Evolutionary conservation across 2,113 vertebrate genomes (phyloP).

Genomic region (Pedionomus torquatus): DNA sequence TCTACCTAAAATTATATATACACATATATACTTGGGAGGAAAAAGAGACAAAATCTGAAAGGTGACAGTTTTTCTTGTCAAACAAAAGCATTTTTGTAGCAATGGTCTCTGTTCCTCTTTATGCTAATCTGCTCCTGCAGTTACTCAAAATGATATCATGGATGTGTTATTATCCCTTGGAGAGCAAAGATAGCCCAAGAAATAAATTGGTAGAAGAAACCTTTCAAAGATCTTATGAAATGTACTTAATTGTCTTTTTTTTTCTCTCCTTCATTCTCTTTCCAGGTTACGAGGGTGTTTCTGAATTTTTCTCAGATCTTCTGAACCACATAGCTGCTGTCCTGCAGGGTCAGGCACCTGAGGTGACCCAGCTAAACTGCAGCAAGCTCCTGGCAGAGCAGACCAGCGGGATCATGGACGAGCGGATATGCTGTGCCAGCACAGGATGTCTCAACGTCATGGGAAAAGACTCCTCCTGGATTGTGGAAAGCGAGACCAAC

Average conservation of each 20-base stretch:
- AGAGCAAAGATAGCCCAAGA: not conserved
- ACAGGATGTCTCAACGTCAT: slow-evolving; percentile 80
- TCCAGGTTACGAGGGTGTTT: slow-evolving; percentile 94
- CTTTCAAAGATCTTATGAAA: not conserved
- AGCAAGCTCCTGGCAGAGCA: slow-evolving; percentile 74
- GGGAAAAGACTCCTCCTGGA: slow-evolving; percentile 88
- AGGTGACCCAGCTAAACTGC: slow-evolving; percentile 72
- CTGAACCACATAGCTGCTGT: slow-evolving; percentile 92
- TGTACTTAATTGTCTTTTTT: not conserved
- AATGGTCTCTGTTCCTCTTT: not conserved
- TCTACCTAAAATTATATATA: not conserved
- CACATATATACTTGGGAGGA: not conserved
- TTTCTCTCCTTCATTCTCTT: not conserved
- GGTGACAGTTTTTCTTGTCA: not conserved
- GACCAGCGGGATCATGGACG: slow-evolving; percentile 63
- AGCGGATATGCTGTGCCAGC: slow-evolving; percentile 75
- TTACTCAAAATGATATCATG: not conserved
- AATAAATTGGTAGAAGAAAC: not conserved
- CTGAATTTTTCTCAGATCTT: slow-evolving; percentile 94
- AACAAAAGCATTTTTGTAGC: not conserved
- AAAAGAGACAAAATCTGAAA: not conserved
- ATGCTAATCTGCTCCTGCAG: not conserved
- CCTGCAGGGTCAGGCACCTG: slow-evolving; percentile 84
- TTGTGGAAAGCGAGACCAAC: slow-evolving; percentile 81
- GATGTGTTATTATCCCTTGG: not conserved